phyloP scores from a whole-genome alignment of 2,113 vertebrate genomes.

The Indicator maculatus region DNA sequence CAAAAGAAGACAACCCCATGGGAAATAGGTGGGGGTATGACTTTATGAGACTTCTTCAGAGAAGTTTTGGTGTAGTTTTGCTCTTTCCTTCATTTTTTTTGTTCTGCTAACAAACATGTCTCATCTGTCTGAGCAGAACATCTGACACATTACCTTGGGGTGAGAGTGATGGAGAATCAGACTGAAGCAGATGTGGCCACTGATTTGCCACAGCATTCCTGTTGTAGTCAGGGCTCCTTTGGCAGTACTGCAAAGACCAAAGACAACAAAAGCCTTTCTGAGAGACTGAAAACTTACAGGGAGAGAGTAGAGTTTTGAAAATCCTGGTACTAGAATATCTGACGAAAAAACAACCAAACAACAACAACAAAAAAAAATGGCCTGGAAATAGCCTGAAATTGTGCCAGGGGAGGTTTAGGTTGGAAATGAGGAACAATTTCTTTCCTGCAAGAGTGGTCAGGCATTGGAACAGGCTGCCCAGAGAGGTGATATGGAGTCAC shows the following conservation, averaged over 20 bases:
- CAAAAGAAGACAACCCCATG: neutral
- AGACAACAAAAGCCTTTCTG: neutral
- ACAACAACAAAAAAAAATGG: neutral
- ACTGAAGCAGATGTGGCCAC: neutral
- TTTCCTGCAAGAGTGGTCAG: too few relatives aligned
- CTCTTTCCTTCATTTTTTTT: neutral
- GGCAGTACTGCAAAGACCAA: neutral
- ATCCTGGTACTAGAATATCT: neutral
- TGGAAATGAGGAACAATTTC: too few relatives aligned
- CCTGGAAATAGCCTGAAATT: too few relatives aligned
- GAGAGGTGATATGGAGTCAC: too few relatives aligned
- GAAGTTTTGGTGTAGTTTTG: neutral
- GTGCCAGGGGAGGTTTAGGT: too few relatives aligned
- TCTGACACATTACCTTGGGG: neutral
- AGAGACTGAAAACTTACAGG: neutral
- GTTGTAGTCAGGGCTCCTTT: neutral
- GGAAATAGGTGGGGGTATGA: neutral
- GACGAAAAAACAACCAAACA: neutral
- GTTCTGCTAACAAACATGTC: neutral
- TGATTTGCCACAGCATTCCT: neutral
- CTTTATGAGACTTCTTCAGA: neutral
- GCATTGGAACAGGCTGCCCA: too few relatives aligned
- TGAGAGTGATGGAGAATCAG: neutral
- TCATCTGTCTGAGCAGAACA: neutral
- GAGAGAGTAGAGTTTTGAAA: neutral